Evolutionary conservation across 2,888 invertebrate genomes (phyloP).

Genomic region (Linhomoeus sp.): DNA sequence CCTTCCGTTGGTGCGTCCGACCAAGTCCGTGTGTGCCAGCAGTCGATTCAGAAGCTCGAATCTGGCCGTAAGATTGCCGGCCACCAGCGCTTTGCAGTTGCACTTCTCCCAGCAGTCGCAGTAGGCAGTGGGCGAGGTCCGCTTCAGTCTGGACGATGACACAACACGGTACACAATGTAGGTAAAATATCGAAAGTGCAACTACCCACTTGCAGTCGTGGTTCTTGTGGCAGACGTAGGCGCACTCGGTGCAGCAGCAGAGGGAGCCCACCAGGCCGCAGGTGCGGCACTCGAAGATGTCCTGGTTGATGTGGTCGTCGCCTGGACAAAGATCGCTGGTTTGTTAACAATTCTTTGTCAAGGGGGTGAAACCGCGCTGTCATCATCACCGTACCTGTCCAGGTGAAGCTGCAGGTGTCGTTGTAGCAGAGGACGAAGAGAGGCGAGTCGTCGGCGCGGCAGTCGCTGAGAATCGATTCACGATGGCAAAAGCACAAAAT

Average conservation of each 20-base stretch:
- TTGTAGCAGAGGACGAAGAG: conserved; percentile 90
- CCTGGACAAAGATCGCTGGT: too few relatives aligned
- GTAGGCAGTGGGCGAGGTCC: conserved; percentile 92
- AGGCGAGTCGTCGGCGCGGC: conserved; percentile 63
- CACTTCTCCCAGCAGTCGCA: conserved; percentile 99
- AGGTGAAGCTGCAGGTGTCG: conserved; percentile 97
- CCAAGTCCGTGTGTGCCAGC: conserved; percentile 71
- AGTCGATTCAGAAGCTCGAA: conserved; percentile 65
- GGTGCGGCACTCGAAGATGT: conserved; percentile 95
- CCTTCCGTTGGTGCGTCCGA: conserved; percentile 62
- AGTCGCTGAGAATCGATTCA: background rate
- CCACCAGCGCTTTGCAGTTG: conserved; percentile 83
- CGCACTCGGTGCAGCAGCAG: conserved; percentile 98
- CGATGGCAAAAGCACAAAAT: background rate
- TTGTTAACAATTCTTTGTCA: conserved; percentile 90
- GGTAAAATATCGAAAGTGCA: background rate
- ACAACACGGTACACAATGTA: conserved; percentile 43
- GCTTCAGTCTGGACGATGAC: conserved; percentile 53
- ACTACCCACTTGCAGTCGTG: conserved; percentile 33
- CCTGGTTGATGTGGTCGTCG: conserved; percentile 32
- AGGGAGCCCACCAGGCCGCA: conserved; percentile 74
- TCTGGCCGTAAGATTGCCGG: conserved; percentile 53
- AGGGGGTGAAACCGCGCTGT: too few relatives aligned
- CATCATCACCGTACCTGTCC: too few relatives aligned
- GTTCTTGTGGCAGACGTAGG: conserved; percentile 80